Conservation (phyloP, 53 echinoderm and acorn worm species). For the Temnopleurus reevesii region DNA sequence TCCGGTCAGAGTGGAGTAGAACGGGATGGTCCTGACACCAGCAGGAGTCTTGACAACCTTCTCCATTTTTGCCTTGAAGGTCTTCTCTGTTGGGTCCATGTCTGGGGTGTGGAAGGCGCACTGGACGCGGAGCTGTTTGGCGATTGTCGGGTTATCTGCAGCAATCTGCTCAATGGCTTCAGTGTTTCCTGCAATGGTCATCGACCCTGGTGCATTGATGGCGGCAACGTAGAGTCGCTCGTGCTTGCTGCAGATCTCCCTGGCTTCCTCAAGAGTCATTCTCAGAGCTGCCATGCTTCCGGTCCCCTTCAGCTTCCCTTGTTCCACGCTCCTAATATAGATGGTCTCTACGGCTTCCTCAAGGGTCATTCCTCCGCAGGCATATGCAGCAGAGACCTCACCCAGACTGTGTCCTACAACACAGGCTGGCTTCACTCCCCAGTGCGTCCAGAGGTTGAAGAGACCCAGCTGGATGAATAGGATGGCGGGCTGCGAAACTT, state of each 20-base stretch:
- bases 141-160: slow-evolving; percentile 72
- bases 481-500: slow-evolving; percentile 85
- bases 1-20: slow-evolving; percentile 86
- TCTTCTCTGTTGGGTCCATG: slow-evolving; percentile 89
- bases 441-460: slow-evolving; percentile 75
- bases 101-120: slow-evolving; percentile 94
- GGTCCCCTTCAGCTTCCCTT: slow-evolving; percentile 82
- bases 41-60: slow-evolving; percentile 70
- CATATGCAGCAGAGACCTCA: slow-evolving; percentile 97
- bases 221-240: slow-evolving; percentile 86
- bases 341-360: slow-evolving; percentile 86
- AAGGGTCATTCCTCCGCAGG: slow-evolving; percentile 78
- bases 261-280: slow-evolving; percentile 66
- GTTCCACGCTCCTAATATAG: slow-evolving; percentile 85
- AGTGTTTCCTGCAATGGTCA: slow-evolving; percentile 77
- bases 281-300: slow-evolving; percentile 94
- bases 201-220: slow-evolving; percentile 81
- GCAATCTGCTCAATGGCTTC: slow-evolving; percentile 70
- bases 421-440: slow-evolving; percentile 82
- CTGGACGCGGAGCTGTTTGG: slow-evolving; percentile 85
- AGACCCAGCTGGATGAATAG: slow-evolving; percentile 87
- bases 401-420: slow-evolving; percentile 94
- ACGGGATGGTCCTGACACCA: slow-evolving; percentile 56
- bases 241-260: slow-evolving; percentile 68
- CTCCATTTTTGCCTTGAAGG: slow-evolving; percentile 79